A percentile compares a stretch with the other conserved stretches of the same genome.
These are phyloP conservation scores for Euspilapteryx auroguttella DNA, from an alignment of 2,888 invertebrate species.

Conservation along the genomic window DNA sequence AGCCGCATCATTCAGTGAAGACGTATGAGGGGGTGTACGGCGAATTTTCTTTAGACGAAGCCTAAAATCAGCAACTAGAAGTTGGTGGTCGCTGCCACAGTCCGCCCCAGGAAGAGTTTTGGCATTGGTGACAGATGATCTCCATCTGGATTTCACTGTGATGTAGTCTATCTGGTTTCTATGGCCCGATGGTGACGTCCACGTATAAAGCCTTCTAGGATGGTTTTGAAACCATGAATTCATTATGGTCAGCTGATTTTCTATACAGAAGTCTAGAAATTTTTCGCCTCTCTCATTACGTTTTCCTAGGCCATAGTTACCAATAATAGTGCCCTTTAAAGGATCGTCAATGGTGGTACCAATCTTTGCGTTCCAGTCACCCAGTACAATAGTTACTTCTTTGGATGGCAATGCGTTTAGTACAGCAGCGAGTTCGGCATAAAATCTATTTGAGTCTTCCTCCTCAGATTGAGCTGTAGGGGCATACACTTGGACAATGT, in stretches of 20 bases:
- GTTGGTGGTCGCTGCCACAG: not conserved
- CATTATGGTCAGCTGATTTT: conserved; percentile 3
- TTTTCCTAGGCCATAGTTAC: not conserved
- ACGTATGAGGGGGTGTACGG: no score
- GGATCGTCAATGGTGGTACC: not conserved
- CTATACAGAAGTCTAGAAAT: conserved; percentile 2
- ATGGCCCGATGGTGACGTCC: conserved; percentile 3
- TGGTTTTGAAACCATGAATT: conserved; percentile 5
- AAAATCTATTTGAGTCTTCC: not conserved
- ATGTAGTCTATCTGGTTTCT: not conserved
- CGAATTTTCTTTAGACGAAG: not conserved
- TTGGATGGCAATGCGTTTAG: not conserved
- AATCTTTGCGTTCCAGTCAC: not conserved
- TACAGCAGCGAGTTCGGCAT: not conserved
- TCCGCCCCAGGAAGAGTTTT: not conserved
- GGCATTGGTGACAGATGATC: not conserved
- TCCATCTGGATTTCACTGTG: not conserved
- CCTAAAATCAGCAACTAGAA: not conserved
- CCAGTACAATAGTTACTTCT: not conserved
- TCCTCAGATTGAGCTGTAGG: not conserved
- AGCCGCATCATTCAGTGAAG: no score
- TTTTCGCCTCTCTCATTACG: not conserved
- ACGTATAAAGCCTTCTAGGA: conserved; percentile 5
- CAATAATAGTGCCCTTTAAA: not conserved
- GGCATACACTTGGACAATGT: conserved; percentile 1